Evolutionary conservation across 2,797 vertebrate genomes (phyloP), one percentile per base, ranked within the genome.

Genomic region (Pteropus rufus): DNA sequence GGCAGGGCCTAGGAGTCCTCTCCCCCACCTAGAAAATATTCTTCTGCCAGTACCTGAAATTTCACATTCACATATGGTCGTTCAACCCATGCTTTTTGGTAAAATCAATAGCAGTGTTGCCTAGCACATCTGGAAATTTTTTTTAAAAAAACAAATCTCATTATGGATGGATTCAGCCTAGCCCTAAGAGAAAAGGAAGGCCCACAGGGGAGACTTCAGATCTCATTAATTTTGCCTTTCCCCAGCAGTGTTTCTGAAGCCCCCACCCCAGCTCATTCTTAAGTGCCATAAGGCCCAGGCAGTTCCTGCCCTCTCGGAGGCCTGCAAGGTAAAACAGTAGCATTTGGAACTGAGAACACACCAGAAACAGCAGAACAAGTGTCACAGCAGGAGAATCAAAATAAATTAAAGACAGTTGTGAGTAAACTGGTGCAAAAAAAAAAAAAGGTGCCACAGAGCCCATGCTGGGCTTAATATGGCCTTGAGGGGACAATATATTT

Each of bases 111-210:
- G 67, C 80, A 52, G 34, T 65, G 62, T 85, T 88, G 49, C 83
- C 52, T 56, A 77, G 31, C 81, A 75, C 52, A 75, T 90, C 72
- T 79, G 80, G 67, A 93, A 85, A 80, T 81, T 83, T 96, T 44
- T 85, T 41, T 93, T 92, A 39, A 58, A 94, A 92, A 95, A 72
- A 81, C 73, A 85, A 70, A 29, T 87, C 39, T 91, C 56, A 24
- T 83, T 60, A n/a, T 72, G 82, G 29, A 62, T 73, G 26, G 72
- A 36, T 10, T 46, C 67, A 79, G 36, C 39, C 80, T 56, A 62
- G 24, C 69, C 72, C 44, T 39, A 54, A 83, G 65, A 79, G 46
- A 69, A 81, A 67, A 79, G 41, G 67, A 69, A 67, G 44, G 49
- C 73, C 75, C 72, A 49, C 4, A 56, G n/a, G 24, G 58, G 34